Evolutionary conservation across 1,140 invertebrate genomes (phyloP).

Genomic region (Drosophila pectinifera): DNA sequence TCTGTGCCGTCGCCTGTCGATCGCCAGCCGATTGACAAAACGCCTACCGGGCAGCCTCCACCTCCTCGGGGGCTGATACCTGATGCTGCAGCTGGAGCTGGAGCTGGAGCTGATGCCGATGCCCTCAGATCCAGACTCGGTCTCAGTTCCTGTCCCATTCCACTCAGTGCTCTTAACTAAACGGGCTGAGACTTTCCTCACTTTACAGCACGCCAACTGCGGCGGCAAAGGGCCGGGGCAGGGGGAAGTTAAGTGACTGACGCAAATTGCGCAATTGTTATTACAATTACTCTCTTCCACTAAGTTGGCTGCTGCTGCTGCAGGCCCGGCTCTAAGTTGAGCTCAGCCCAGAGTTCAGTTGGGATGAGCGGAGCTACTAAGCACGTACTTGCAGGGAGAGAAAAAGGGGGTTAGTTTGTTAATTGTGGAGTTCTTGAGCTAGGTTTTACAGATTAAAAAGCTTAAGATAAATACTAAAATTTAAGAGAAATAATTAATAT

Average conservation of each 20-base stretch:
- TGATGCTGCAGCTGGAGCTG: constrained; percentile 7
- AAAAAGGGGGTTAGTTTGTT: constrained; percentile 1
- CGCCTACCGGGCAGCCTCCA: constrained; percentile 60
- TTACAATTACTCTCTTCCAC: constrained; percentile 79
- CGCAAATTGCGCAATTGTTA: constrained; percentile 82
- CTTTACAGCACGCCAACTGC: constrained; percentile 65
- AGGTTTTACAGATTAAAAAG: neutral
- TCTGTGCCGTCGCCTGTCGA: constrained; percentile 78
- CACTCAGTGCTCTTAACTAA: constrained; percentile 42
- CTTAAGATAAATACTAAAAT: neutral
- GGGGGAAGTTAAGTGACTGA: constrained; percentile 72
- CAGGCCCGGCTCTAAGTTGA: constrained; percentile 23
- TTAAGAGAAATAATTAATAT: too few species aligned
- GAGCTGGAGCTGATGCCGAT: constrained; percentile 11
- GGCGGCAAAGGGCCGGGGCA: constrained; percentile 10
- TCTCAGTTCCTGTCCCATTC: neutral
- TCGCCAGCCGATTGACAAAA: constrained; percentile 76
- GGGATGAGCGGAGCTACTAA: constrained; percentile 20
- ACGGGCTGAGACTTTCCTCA: constrained; percentile 67
- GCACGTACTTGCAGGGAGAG: constrained; percentile 52
- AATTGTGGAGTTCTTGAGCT: neutral
- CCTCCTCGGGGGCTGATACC: constrained; percentile 23
- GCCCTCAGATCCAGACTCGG: constrained; percentile 16
- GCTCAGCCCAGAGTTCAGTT: constrained; percentile 10
- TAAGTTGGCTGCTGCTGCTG: constrained; percentile 42